A percentile compares a stretch with the other conserved stretches of the same genome.
These are phyloP conservation scores for Stigmatopora argus DNA, from an alignment of 2,113 vertebrate species.

Conservation along the genomic window DNA sequence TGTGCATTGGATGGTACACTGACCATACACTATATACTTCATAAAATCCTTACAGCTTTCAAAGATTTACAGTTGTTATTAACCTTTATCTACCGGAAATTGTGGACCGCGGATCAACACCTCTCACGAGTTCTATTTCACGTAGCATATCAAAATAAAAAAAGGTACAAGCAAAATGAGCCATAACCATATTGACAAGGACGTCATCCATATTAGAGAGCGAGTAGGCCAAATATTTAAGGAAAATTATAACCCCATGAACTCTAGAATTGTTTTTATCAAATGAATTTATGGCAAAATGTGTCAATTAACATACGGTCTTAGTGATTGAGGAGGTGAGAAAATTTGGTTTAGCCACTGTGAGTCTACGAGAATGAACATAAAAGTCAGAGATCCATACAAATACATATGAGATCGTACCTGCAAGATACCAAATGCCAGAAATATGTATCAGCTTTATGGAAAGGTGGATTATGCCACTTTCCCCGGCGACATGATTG, in stretches of 20 bases:
- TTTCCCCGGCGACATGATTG: slow-evolving; percentile 29
- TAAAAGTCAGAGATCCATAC: too few relatives aligned
- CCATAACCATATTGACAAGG: slow-evolving; percentile 2
- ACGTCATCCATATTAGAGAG: not conserved
- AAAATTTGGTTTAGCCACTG: too few relatives aligned
- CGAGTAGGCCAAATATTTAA: not conserved
- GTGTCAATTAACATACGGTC: too few relatives aligned
- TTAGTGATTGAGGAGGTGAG: too few relatives aligned
- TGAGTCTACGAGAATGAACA: too few relatives aligned
- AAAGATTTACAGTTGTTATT: slow-evolving; percentile 23
- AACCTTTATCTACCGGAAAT: slow-evolving; percentile 15
- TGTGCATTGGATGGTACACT: slow-evolving; percentile 20
- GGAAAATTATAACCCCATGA: not conserved
- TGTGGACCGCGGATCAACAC: slow-evolving; percentile 5
- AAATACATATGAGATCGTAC: not conserved
- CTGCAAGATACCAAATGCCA: slow-evolving; percentile 27
- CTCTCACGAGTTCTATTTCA: slow-evolving; percentile 1
- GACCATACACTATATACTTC: not conserved
- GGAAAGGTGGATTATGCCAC: slow-evolving; percentile 37
- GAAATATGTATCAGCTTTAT: slow-evolving; percentile 37
- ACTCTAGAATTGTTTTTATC: not conserved
- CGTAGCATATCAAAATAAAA: slow-evolving; percentile 13
- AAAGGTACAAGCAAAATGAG: not conserved
- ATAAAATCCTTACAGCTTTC: slow-evolving; percentile 23
- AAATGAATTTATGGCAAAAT: not conserved